Conservation (phyloP, 2,113 vertebrate species). For the Elephas maximus region DNA sequence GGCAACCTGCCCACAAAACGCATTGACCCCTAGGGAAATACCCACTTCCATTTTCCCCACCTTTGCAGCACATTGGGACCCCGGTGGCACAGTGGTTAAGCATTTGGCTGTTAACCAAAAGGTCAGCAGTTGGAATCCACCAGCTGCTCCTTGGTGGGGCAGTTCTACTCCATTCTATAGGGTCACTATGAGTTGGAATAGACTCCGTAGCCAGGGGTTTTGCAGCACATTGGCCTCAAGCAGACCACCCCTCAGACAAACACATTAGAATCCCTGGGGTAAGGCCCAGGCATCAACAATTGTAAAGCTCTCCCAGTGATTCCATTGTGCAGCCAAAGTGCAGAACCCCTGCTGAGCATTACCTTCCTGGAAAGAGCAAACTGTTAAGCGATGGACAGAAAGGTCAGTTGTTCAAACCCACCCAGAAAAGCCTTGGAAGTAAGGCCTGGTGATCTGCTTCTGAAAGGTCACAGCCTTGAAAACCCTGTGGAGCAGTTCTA, state of each 20-base stretch:
- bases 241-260: neutral
- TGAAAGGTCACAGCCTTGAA: neutral
- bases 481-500: neutral
- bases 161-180: no score
- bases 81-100: no score
- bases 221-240: neutral
- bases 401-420: neutral
- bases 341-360: neutral
- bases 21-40: neutral
- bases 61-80: neutral
- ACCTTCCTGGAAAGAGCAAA: neutral
- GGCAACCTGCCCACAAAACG: neutral
- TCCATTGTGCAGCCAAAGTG: neutral
- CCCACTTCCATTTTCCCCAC: no score
- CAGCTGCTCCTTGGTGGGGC: no score
- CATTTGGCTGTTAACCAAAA: no score
- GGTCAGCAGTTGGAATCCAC: no score
- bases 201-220: no score
- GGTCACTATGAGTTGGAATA: no score
- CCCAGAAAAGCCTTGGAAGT: neutral
- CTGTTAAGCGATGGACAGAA: neutral
- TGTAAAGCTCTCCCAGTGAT: neutral
- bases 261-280: neutral
- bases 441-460: neutral
- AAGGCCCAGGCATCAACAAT: fast-evolving